phyloP scores from a whole-genome alignment of 2,888 invertebrate species.

The Lepidochitona cinerea region DNA sequence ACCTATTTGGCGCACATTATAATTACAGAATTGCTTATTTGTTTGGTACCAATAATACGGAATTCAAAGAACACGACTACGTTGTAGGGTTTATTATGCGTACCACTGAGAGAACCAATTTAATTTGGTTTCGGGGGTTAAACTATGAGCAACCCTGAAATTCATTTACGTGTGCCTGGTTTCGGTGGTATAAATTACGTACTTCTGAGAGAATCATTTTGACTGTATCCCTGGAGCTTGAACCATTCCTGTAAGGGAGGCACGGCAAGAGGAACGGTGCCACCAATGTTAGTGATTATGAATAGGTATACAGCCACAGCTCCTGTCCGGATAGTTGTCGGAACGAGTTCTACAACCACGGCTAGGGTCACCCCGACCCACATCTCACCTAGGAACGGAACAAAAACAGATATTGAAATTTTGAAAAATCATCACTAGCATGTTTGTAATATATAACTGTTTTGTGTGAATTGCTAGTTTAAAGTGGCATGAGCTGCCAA shows the following conservation, averaged over 20 bases:
- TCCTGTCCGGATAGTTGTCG: slow-evolving; percentile 62
- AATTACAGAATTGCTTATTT: too few species aligned
- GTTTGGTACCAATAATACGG: too few species aligned
- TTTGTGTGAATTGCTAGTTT: too few species aligned
- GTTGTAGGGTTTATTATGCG: too few species aligned
- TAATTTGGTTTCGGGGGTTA: not conserved
- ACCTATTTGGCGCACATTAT: too few species aligned
- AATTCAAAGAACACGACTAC: too few species aligned
- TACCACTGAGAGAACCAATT: not conserved
- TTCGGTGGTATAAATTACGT: slow-evolving; percentile 6
- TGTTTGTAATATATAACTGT: too few species aligned
- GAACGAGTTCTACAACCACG: slow-evolving; percentile 69
- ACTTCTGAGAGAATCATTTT: slow-evolving; percentile 52
- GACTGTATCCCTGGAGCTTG: slow-evolving; percentile 37
- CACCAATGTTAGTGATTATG: slow-evolving; percentile 71
- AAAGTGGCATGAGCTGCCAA: too few species aligned
- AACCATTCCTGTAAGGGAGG: slow-evolving; percentile 61
- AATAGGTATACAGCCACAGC: slow-evolving; percentile 71
- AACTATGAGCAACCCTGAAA: not conserved
- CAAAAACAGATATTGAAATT: too few species aligned
- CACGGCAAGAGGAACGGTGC: slow-evolving; percentile 69
- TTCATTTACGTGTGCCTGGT: not conserved
- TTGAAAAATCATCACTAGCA: too few species aligned
- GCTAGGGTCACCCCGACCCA: slow-evolving; percentile 70
- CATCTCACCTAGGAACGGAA: slow-evolving; percentile 72